A percentile compares a stretch with the other conserved stretches of the same genome.
Evolutionary conservation across 2,888 invertebrate species (phyloP).

Genomic region (Phymatocera aterrima): DNA sequence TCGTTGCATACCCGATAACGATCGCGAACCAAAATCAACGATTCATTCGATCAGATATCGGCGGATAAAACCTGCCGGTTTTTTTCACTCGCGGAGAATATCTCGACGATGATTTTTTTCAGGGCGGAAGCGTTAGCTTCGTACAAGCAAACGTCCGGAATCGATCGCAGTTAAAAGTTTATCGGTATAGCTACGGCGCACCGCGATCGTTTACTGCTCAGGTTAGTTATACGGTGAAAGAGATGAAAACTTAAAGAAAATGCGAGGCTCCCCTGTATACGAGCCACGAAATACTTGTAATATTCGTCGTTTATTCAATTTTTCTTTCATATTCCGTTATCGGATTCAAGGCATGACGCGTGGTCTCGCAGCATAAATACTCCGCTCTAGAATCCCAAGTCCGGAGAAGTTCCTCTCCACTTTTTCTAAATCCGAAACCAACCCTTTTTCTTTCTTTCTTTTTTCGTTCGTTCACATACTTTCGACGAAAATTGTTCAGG

Average conservation of each 20-base stretch:
- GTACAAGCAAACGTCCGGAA: not conserved
- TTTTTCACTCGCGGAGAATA: no score
- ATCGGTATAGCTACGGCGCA: not conserved
- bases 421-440: not conserved
- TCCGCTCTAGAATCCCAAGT: no score
- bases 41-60: no score
- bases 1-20: no score
- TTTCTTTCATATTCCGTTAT: not conserved
- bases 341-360: not conserved
- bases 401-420: not conserved
- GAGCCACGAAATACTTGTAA: not conserved
- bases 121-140: not conserved
- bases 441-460: not conserved
- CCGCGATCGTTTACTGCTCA: constrained; percentile 20
- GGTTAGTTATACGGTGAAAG: constrained; percentile 18
- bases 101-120: no score
- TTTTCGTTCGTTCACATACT: no score
- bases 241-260: constrained; percentile 26
- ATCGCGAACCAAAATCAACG: no score
- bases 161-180: constrained; percentile 31
- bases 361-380: not conserved
- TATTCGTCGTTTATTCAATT: constrained; percentile 21
- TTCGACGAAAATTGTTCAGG: no score
- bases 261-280: not conserved
- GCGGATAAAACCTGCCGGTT: no score